phyloP scores from a whole-genome alignment of 2,113 vertebrate species.

The Phyllopteryx taeniolatus region DNA sequence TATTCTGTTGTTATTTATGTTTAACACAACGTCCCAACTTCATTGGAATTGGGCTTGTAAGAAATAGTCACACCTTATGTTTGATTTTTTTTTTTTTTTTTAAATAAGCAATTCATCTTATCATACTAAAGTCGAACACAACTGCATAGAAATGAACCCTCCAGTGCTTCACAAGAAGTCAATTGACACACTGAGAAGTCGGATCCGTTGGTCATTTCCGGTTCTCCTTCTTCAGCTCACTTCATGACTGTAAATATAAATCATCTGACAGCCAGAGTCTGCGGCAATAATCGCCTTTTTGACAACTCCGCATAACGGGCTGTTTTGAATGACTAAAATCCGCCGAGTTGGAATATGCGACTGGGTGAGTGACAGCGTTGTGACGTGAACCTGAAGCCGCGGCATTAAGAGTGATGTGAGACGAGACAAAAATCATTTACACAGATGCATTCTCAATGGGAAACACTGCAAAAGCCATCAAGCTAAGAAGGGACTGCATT shows the following conservation, averaged over 20 bases:
- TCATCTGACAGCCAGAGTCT: slow-evolving; percentile 30
- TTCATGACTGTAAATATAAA: slow-evolving; percentile 29
- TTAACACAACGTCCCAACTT: no score
- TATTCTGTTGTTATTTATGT: no score
- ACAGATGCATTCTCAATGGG: slow-evolving; percentile 56
- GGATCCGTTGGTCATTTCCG: neutral
- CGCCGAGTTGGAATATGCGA: neutral
- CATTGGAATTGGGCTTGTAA: no score
- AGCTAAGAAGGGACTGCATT: slow-evolving; percentile 44
- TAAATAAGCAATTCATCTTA: neutral
- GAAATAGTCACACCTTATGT: no score
- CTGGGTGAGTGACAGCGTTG: slow-evolving; percentile 29
- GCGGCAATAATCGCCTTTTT: slow-evolving; percentile 10
- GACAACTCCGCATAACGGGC: neutral
- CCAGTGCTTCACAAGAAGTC: no score
- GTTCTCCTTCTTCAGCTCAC: neutral
- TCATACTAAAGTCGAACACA: slow-evolving; percentile 19
- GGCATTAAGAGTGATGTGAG: slow-evolving; percentile 60
- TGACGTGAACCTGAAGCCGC: slow-evolving; percentile 52
- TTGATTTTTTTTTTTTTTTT: no score
- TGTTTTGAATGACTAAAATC: neutral
- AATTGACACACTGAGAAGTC: no score
- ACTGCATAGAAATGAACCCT: slow-evolving; percentile 31
- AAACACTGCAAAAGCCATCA: slow-evolving; percentile 45
- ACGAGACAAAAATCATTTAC: slow-evolving; percentile 59